Conservation (phyloP, 1,140 invertebrate genomes). For the Drosophila biarmipes region DNA sequence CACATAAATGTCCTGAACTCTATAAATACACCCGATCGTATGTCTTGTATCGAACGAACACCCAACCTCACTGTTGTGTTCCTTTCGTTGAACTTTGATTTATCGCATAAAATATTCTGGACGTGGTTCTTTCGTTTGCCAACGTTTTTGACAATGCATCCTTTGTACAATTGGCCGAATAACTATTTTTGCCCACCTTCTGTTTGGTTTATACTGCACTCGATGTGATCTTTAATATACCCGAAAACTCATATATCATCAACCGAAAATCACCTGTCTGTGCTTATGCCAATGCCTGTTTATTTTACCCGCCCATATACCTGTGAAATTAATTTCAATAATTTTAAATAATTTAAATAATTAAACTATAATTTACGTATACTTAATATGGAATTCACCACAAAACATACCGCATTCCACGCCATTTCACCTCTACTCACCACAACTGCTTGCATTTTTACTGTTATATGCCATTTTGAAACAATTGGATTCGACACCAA, state of each 20-base stretch:
- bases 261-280: background rate
- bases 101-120: conserved; percentile 38
- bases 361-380: background rate
- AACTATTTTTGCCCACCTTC: background rate
- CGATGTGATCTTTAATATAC: conserved; percentile 4
- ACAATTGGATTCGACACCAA: conserved; percentile 28
- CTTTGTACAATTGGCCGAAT: background rate
- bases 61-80: conserved; percentile 5
- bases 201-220: conserved; percentile 1
- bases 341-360: background rate
- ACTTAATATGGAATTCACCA: background rate
- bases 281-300: background rate
- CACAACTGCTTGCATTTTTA: conserved; percentile 33
- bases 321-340: background rate
- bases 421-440: conserved; percentile 35
- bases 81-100: conserved; percentile 23
- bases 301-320: background rate
- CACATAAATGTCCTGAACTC: conserved; percentile 3
- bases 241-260: background rate
- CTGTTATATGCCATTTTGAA: conserved; percentile 9
- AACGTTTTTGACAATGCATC: conserved; percentile 4
- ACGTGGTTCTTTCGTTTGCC: conserved; percentile 7
- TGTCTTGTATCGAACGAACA: conserved; percentile 21
- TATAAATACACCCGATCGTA: conserved; percentile 10
- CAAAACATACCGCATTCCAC: background rate